Conservation (phyloP, 2,113 vertebrate genomes). For the Sminthopsis crassicaudata region DNA sequence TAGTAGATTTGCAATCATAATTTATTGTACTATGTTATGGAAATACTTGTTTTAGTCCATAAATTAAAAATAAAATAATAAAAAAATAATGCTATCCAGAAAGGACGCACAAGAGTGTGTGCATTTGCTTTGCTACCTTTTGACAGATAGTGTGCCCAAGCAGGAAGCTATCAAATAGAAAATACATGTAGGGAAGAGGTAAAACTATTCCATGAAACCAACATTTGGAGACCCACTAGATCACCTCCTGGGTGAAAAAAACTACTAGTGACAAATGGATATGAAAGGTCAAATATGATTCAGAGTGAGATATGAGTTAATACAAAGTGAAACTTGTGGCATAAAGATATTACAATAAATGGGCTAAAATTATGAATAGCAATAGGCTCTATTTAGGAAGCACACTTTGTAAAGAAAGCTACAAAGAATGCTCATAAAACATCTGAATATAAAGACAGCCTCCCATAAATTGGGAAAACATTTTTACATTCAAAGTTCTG, state of each 20-base stretch:
- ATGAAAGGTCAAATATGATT: not conserved
- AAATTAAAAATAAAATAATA: no score
- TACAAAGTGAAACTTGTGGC: not conserved
- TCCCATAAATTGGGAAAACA: not conserved
- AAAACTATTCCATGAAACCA: not conserved
- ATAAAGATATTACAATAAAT: not conserved
- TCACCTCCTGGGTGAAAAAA: not conserved
- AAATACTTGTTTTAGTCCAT: no score
- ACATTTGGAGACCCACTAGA: not conserved
- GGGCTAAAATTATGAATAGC: not conserved
- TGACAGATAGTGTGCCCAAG: not conserved
- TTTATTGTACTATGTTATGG: no score
- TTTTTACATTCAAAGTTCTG: no score
- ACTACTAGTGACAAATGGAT: not conserved
- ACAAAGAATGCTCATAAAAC: not conserved
- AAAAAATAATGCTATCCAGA: not conserved
- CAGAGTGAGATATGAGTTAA: not conserved
- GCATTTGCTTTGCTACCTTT: not conserved
- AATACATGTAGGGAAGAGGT: not conserved
- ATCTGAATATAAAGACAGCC: not conserved
- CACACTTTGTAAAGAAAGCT: not conserved
- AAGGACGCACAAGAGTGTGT: not conserved
- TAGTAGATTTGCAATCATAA: no score
- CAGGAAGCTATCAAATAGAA: not conserved
- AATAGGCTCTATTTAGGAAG: not conserved